phyloP scores from a whole-genome alignment of 2,888 invertebrate genomes.

The Lypha dubia region DNA sequence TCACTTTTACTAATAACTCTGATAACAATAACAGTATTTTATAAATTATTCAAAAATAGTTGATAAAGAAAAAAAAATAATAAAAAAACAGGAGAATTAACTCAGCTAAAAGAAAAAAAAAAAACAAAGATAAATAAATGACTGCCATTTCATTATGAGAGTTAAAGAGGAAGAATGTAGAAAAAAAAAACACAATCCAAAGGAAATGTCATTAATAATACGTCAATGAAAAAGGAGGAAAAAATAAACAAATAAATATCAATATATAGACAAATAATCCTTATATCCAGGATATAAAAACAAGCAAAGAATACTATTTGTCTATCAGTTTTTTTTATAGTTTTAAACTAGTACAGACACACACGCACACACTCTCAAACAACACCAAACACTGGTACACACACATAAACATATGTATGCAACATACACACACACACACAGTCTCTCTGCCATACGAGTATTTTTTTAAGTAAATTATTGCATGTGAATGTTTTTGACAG shows the following conservation, averaged over 20 bases:
- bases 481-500: conserved; percentile 71
- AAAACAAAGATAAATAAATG: conserved; percentile 21
- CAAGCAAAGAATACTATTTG: conserved; percentile 56
- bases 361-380: background rate
- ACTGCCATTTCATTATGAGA: conserved; percentile 22
- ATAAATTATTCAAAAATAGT: conserved; percentile 68
- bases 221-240: conserved; percentile 43
- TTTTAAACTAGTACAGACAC: conserved; percentile 30
- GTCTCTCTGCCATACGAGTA: background rate
- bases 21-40: conserved; percentile 66
- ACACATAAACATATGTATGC: background rate
- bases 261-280: conserved; percentile 70
- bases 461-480: conserved; percentile 71
- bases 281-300: conserved; percentile 59
- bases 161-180: conserved; percentile 7
- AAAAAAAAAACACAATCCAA: conserved; percentile 20
- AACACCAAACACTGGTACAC: background rate
- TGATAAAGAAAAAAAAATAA: conserved; percentile 39
- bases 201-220: conserved; percentile 69
- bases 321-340: conserved; percentile 50
- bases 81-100: conserved; percentile 24
- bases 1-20: conserved; percentile 65
- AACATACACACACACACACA: conserved; percentile 2
- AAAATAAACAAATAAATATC: conserved; percentile 56
- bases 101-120: conserved; percentile 6